Percentiles rank a stretch among this genome's conserved stretches.
Conservation (phyloP, 2,113 vertebrate genomes). For the Meriones unguiculatus region DNA sequence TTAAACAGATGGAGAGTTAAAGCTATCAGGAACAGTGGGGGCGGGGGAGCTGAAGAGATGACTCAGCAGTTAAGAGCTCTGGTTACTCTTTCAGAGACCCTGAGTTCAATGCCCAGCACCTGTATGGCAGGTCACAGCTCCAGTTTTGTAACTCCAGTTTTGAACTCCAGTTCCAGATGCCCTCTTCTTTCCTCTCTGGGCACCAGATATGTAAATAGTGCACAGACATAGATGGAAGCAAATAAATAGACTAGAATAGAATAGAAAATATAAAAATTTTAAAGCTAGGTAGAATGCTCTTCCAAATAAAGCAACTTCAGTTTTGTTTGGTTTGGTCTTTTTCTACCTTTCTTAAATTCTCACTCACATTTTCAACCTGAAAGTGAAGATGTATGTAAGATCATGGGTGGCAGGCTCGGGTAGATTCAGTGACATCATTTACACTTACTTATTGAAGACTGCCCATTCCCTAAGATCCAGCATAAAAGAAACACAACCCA, state of each 20-base stretch:
- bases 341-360: background rate
- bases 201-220: background rate
- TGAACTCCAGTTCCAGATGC: background rate
- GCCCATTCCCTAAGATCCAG: slow-evolving; percentile 12
- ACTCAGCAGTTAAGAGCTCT: background rate
- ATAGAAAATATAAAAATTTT: background rate
- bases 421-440: slow-evolving; percentile 57
- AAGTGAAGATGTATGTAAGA: slow-evolving; percentile 46
- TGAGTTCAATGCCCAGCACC: background rate
- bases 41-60: background rate
- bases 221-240: too few species aligned
- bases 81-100: background rate
- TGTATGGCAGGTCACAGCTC: background rate
- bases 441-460: slow-evolving; percentile 54
- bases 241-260: background rate
- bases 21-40: background rate
- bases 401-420: slow-evolving; percentile 49
- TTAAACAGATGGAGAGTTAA: background rate
- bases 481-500: slow-evolving; percentile 60
- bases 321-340: background rate
- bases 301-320: background rate
- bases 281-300: background rate
- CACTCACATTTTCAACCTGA: background rate
- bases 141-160: background rate
- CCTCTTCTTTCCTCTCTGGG: too few species aligned